phyloP scores from a whole-genome alignment of 53 echinoderm and acorn worm genomes.

The Luidia sarsii region DNA sequence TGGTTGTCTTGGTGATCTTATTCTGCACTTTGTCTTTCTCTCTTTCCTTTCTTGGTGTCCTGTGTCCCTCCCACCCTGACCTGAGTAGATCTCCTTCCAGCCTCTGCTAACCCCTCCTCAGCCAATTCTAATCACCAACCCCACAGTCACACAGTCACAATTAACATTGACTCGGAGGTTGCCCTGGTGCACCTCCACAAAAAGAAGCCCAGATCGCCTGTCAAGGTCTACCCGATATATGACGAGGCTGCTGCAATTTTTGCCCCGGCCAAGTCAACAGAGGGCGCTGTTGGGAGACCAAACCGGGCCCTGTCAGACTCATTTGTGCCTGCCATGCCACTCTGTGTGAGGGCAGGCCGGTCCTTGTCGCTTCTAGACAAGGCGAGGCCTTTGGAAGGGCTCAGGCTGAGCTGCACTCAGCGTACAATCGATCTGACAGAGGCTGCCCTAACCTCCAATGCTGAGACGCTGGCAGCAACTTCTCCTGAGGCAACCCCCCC shows the following conservation, averaged over 20 bases:
- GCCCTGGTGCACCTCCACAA: neutral
- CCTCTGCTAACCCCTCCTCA: slow-evolving; percentile 36
- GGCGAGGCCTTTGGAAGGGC: slow-evolving; percentile 6
- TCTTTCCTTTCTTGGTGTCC: slow-evolving; percentile 27
- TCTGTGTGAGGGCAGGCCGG: slow-evolving; percentile 22
- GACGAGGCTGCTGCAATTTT: neutral
- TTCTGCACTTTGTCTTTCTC: neutral
- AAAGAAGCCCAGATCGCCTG: neutral
- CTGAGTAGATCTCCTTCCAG: no score
- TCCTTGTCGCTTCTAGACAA: slow-evolving; percentile 14
- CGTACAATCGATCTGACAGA: neutral
- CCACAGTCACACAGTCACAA: neutral
- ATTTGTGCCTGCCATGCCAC: neutral
- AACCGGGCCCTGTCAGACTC: neutral
- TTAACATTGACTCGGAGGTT: neutral
- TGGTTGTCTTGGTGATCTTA: no score
- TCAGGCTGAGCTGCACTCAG: slow-evolving; percentile 11
- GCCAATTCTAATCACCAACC: slow-evolving; percentile 38
- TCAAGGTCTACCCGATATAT: neutral
- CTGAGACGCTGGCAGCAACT: no score
- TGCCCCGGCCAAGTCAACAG: no score
- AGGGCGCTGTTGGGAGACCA: slow-evolving; percentile 10
- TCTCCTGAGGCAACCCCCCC: no score
- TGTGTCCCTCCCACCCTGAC: slow-evolving; percentile 21
- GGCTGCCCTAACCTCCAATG: neutral